Evolutionary conservation across 2,888 invertebrate species (phyloP), one percentile per base, ranked within the genome.

Genomic region (Enoplolaimus lenunculus): DNA sequence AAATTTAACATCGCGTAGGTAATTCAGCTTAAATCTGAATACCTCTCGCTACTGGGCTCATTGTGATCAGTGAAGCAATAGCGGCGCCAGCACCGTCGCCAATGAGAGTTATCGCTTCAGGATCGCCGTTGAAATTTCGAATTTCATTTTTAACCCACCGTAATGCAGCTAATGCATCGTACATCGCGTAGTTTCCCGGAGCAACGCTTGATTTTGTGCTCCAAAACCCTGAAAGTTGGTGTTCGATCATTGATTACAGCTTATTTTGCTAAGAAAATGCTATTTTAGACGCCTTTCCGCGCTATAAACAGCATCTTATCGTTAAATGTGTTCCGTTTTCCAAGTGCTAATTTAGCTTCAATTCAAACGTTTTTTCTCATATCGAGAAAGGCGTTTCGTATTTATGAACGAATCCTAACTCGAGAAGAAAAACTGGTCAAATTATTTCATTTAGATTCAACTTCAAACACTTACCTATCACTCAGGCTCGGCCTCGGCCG

Each of bases 81-180:
- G 67, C 67, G 34, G 31, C 67, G 33, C 67, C 67, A 7, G 67
- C 67, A 31, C 67, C 34, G 21, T 67, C 67, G 7, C 67, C 67
- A 2, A 26, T 29, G n/a, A 67, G 16, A 33, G 67, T 67, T n/a
- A 67, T 67, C 30, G 7, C 7, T 16, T 67, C 67, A 7, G 67
- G 67, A 28, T 67, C 33, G 7, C 67, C 67, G 3, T 29, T n/a
- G 67, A 67, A 67, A 28, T 31, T 67, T 21, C 34, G 28, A 26
- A 67, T 67, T 7, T 67, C 33, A 16, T 67, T 7, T 26, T 29
- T 21, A 7, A 67, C 67, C 67, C 67, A 67, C 34, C 33, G 16
- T 26, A 67, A 29, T 7, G 67, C 67, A 3, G 33, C 34, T 26
- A 67, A 28, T 35, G 31, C 34, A 28, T 67, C 67, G 7, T 31